These are phyloP conservation scores for Hyles vespertilio DNA, from an alignment of 1,140 invertebrate genomes.

Conservation along the genomic window DNA sequence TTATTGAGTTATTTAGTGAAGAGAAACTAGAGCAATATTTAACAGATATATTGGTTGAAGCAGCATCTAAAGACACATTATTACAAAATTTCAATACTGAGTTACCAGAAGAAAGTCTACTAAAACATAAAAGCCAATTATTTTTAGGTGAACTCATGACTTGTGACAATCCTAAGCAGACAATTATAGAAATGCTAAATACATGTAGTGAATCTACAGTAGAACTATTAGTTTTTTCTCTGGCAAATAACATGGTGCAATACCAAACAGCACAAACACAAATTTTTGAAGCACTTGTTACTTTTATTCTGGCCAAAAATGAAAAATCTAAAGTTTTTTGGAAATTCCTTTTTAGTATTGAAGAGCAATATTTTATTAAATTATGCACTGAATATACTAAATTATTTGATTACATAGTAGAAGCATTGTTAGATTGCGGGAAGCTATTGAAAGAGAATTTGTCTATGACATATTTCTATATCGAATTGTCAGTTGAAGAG, in stretches of 20 bases:
- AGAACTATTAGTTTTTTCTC: conserved; percentile 45
- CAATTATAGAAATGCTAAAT: conserved; percentile 35
- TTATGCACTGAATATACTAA: conserved; percentile 63
- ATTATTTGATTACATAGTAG: conserved; percentile 73
- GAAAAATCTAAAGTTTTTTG: conserved; percentile 59
- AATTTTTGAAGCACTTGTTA: conserved; percentile 66
- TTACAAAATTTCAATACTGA: conserved; percentile 38
- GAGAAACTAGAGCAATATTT: conserved; percentile 60
- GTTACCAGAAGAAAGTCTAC: conserved; percentile 35
- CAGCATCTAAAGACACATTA: conserved; percentile 58
- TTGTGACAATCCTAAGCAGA: conserved; percentile 23
- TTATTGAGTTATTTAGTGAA: conserved; percentile 46
- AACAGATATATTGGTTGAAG: conserved; percentile 61
- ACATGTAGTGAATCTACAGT: conserved; percentile 33
- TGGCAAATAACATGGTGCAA: conserved; percentile 40
- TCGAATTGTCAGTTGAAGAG: conserved; percentile 71
- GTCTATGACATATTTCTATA: conserved; percentile 67
- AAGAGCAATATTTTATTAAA: conserved; percentile 56
- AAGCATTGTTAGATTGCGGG: conserved; percentile 76
- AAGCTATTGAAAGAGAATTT: conserved; percentile 44
- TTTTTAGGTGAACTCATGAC: conserved; percentile 47
- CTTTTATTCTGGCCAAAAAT: conserved; percentile 64
- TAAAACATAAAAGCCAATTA: conserved; percentile 50
- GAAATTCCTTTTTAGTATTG: conserved; percentile 58
- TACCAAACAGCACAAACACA: conserved; percentile 53